Conservation (phyloP, 2,113 vertebrate species). For the Tetraodon nigroviridis region DNA sequence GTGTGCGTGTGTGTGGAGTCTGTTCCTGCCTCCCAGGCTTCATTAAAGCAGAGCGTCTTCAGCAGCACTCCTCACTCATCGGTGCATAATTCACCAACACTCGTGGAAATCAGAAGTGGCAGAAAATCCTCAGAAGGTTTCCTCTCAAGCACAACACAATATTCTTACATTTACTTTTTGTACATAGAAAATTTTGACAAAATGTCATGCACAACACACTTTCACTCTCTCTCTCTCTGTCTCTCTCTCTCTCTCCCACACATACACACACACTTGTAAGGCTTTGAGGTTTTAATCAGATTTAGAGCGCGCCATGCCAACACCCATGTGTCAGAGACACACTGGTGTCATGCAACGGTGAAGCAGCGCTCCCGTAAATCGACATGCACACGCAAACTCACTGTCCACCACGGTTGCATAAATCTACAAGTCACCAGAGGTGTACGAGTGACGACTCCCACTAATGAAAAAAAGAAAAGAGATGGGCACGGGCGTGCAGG, state of each 20-base stretch:
- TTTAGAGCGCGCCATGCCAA: slow-evolving; percentile 42
- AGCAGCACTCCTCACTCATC: slow-evolving; percentile 13
- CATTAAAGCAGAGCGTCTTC: slow-evolving; percentile 2
- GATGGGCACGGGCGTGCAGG: too few relatives aligned
- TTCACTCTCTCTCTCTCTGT: neutral
- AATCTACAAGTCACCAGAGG: slow-evolving; percentile 3
- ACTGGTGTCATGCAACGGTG: slow-evolving; percentile 12
- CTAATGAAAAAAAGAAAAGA: neutral
- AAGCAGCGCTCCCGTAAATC: slow-evolving; percentile 25
- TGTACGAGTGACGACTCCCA: neutral
- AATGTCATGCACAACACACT: slow-evolving; percentile 21
- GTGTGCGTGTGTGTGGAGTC: too few relatives aligned
- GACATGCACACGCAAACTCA: slow-evolving; percentile 39
- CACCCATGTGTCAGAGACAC: slow-evolving; percentile 17
- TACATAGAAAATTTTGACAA: slow-evolving; percentile 47
- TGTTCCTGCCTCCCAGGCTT: slow-evolving; percentile 1
- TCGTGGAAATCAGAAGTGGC: slow-evolving; percentile 13
- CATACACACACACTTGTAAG: slow-evolving; percentile 45
- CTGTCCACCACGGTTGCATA: slow-evolving; percentile 48
- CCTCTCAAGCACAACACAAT: too few relatives aligned
- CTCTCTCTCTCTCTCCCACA: neutral
- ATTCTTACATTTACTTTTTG: neutral
- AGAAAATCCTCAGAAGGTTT: too few relatives aligned
- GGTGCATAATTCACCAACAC: slow-evolving; percentile 46
- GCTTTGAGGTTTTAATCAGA: slow-evolving; percentile 65